Base-by-base conservation (phyloP, 2,888 invertebrate genomes). In the Leptinotarsa peninsularis region DNA sequence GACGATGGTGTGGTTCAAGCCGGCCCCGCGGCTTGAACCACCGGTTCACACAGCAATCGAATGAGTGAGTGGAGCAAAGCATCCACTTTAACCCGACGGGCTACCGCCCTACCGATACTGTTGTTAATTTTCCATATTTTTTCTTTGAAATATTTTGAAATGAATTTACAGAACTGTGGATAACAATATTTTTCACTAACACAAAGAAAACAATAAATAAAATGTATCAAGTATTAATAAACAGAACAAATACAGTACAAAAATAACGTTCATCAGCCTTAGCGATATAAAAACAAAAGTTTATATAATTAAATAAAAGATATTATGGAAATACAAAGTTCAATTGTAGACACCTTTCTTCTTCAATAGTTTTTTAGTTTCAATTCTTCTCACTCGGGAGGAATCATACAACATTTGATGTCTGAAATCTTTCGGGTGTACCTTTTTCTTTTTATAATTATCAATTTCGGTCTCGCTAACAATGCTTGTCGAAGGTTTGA, bases 361-460 rank as follows among this genome's bases (percentile, higher is more conserved):
- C 71, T 80, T 84, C 60, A 85, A 78, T 10, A 85, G 77, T 17
- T 72, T 81, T 67, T 82, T 83, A 10, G 84, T 82, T 52, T 83
- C 83, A 63, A 84, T 79, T 54, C 86, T 82, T 54, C 79, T 83
- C 18, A 84, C 82, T 27, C 86, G 78, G 3, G 76, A 76, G n/a
- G 83, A 67, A 82, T 84, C 82, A 58, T 84, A 83, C 21, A 86
- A 76, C 83, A 84, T 84, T 75, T 81, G 81, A 78, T 83, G 86
- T 81, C 84, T 86, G 78, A 87, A 87, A 83, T 87, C 87, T 79
- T 86, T 87, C 7, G 83, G 79, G 73, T 84, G 83, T n/a, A 80
- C 43, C 75, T 82, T 81, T 43, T 68, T 68, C 50, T 67, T 52
- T 50, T 74, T 74, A 66, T 76, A 77, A 10, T 77, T 78, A 7